A percentile compares a stretch with the other conserved stretches of the same genome.
Conservation (phyloP, 2,113 vertebrate species). For the Rhynchopsitta pachyrhyncha region DNA sequence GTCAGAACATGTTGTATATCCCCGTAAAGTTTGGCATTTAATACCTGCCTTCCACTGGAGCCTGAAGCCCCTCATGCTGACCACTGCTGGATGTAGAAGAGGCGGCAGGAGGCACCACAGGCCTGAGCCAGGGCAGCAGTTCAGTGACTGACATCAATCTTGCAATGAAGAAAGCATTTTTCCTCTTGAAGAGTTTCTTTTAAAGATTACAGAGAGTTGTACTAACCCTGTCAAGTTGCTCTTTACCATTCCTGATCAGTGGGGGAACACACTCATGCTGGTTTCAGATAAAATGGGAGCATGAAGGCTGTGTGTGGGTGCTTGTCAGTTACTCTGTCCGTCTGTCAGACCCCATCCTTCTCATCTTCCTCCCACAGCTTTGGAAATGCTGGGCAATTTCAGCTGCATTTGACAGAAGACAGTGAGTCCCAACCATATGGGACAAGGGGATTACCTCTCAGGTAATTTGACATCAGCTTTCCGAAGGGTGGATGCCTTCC, state of each 20-base stretch:
- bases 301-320: rapidly evolving
- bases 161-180: rapidly evolving
- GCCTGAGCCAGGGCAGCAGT: background rate
- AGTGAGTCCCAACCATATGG: background rate
- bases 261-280: background rate
- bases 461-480: background rate
- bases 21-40: background rate
- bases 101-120: rapidly evolving
- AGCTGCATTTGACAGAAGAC: background rate
- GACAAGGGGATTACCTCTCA: background rate
- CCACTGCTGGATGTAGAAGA: rapidly evolving
- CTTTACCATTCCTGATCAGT: rapidly evolving
- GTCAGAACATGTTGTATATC: background rate
- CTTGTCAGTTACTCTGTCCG: background rate
- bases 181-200: background rate
- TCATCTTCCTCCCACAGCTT: background rate
- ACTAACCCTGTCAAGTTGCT: background rate
- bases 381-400: background rate
- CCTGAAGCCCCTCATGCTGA: background rate
- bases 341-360: background rate
- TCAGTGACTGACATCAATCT: background rate
- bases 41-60: background rate
- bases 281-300: background rate
- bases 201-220: background rate
- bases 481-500: background rate